Base-by-base conservation (phyloP, 92 coral and sea anemone genomes). In the Parazoanthus swiftii region DNA sequence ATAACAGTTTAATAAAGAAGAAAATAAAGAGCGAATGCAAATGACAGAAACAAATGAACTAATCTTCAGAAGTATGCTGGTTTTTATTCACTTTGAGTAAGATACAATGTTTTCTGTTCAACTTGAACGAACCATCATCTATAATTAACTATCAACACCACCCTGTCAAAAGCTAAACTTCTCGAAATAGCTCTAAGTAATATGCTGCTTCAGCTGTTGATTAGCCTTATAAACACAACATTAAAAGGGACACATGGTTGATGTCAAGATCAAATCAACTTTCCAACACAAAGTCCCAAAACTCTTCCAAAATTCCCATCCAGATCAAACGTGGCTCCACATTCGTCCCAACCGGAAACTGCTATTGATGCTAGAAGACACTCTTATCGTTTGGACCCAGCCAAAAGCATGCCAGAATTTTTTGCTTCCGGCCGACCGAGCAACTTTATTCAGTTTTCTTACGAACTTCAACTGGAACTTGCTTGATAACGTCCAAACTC, bases 401-500 rank as follows among this genome's bases (percentile, higher is more conserved):
- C 79, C 87, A 84, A 72, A 84, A 9, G n/a, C 68, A 35, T 46
- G 79, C 59, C 35, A 44, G 63, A 84, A 44, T 46, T 16, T 29
- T 84, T 84, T 84, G 50, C 66, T 84, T 83, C 77, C 86, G 86
- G 77, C 20, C 77, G 58, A 70, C n/a, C 35, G 76, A 51, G 43
- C 86, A 33, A 18, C 37, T 44, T 33, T 72, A 42, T 15, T 43
- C 25, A 10, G 26, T 72, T 33, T 84, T 71, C 18, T n/a, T 44
- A 68, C 2, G 73, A 83, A 67, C 33, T 26, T 14, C 42, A 39
- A 39, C 44, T 58, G 43, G 7, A 68, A 29, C 15, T 70, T 20
- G 16, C 16, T 15, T 35, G 7, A 43, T 65, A 39, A 36, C 35
- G 3, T 67, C 18, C 16, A 2, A 25, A 11, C 58, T 9, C 23